Evolutionary conservation across 2,888 invertebrate species (phyloP), one percentile per base, ranked within the genome.

Genomic region (Apotomis capreana): DNA sequence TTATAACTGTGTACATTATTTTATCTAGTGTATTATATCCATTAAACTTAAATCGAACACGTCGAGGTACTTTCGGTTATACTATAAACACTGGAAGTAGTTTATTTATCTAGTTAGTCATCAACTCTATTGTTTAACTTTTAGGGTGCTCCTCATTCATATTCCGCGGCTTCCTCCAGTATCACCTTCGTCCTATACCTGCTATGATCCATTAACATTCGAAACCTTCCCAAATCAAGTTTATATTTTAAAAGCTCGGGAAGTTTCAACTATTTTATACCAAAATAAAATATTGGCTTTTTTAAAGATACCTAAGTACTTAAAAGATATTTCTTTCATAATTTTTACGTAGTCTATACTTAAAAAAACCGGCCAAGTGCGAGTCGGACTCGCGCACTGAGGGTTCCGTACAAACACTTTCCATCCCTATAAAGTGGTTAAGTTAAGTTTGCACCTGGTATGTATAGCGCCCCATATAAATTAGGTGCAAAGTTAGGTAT

Each of bases 111-210:
- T 62, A 59, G 44, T 46, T 63, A 57, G 13, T 64, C 54, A 54
- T 68, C 37, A 37, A 15, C 8, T 67, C 68, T 68, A 72, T 72
- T 72, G 72, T 72, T 68, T 72, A 54, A 68, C 72, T 58, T 72
- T 72, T 72, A 68, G 72, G 68, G 72, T 49, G 67, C 51, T 12
- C 62, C 65, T 70, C 59, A 68, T 68, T 72, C 62, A 59, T 68
- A 68, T 63, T 72, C 63, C 8, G 10, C 12, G 15, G 44, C 68
- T 52, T 63, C 62, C 57, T 58, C 58, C 15, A 10, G 36, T 13
- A 13, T 44, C 13, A n/a, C 4, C 49, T 37, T 13, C 52, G 37
- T 5, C 40, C n/a, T 63, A 52, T 15, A 63, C 9, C 5, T 9
- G 10, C 13, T 57, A 12, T 12, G n/a, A 57, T 12, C 12, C 36